These are phyloP conservation scores for Ceyx margarethae DNA, from an alignment of 2,113 vertebrate genomes.

Conservation along the genomic window DNA sequence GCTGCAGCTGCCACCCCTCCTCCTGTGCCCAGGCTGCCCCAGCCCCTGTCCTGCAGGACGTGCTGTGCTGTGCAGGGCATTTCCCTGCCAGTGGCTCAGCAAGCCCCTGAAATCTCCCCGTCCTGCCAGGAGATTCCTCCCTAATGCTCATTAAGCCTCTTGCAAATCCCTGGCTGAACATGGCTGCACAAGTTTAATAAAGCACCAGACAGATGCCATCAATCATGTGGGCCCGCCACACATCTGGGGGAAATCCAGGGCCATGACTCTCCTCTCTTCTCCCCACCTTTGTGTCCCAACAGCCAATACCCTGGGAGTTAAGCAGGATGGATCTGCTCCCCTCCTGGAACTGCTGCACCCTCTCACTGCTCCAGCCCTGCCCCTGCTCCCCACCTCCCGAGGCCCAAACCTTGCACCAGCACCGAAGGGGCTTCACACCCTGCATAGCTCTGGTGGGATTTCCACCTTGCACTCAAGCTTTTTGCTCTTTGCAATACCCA, in stretches of 20 bases:
- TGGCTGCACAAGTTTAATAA: slow-evolving; percentile 78
- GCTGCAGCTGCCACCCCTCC: background rate
- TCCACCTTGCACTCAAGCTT: fast-evolving
- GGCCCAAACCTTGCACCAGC: background rate
- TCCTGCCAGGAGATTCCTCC: slow-evolving; percentile 73
- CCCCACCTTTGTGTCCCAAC: slow-evolving; percentile 21
- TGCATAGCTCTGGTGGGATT: background rate
- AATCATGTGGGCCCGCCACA: slow-evolving; percentile 68
- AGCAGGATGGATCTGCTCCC: background rate
- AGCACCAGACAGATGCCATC: slow-evolving; percentile 79
- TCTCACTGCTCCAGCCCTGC: background rate
- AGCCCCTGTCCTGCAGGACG: background rate
- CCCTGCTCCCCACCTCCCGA: background rate
- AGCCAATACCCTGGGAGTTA: background rate
- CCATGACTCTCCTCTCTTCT: slow-evolving; percentile 42
- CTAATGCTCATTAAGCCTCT: slow-evolving; percentile 80
- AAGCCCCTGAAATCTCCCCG: slow-evolving; percentile 50
- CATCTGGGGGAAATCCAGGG: slow-evolving; percentile 64
- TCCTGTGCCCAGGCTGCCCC: background rate
- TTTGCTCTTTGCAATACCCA: background rate
- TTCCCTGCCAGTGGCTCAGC: slow-evolving; percentile 38
- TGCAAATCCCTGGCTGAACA: slow-evolving; percentile 79
- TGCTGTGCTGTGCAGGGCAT: background rate
- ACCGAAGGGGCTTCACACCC: fast-evolving
- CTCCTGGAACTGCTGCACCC: background rate